These are phyloP conservation scores for Xestia rhomboidea DNA, from an alignment of 2,888 invertebrate species.

Conservation along the genomic window DNA sequence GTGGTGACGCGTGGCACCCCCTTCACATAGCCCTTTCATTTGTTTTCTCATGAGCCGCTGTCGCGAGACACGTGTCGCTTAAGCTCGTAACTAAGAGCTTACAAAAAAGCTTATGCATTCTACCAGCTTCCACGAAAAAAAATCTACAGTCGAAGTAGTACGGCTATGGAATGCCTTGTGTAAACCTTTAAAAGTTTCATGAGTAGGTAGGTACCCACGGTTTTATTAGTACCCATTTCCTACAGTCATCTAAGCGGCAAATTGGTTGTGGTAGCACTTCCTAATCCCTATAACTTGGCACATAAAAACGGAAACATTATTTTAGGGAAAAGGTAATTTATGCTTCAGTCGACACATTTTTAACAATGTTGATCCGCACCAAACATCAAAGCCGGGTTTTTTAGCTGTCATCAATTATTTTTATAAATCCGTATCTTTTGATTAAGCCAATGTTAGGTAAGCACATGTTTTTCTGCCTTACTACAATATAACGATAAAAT, in stretches of 20 bases:
- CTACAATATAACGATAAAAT: not conserved
- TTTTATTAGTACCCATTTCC: not conserved
- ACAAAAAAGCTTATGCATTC: not conserved
- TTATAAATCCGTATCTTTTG: conserved; percentile 5
- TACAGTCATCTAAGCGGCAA: not conserved
- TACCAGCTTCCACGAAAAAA: not conserved
- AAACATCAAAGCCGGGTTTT: conserved; percentile 28
- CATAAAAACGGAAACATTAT: not conserved
- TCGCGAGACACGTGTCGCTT: not conserved
- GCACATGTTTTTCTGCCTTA: not conserved
- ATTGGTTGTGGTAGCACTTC: not conserved
- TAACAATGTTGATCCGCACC: conserved; percentile 13
- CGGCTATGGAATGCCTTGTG: not conserved
- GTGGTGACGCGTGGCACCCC: not conserved
- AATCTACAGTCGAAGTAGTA: not conserved
- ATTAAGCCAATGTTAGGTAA: not conserved
- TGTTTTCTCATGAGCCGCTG: not conserved
- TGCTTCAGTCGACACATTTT: conserved; percentile 9
- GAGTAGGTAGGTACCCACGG: not conserved
- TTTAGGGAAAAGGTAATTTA: not conserved
- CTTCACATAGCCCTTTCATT: not conserved
- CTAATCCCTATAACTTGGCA: not conserved
- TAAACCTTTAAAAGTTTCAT: not conserved
- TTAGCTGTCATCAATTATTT: conserved; percentile 26
- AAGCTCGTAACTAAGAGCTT: not conserved